These are phyloP conservation scores for Ciconia stormi DNA, from an alignment of 2,113 vertebrate species.

Conservation along the genomic window DNA sequence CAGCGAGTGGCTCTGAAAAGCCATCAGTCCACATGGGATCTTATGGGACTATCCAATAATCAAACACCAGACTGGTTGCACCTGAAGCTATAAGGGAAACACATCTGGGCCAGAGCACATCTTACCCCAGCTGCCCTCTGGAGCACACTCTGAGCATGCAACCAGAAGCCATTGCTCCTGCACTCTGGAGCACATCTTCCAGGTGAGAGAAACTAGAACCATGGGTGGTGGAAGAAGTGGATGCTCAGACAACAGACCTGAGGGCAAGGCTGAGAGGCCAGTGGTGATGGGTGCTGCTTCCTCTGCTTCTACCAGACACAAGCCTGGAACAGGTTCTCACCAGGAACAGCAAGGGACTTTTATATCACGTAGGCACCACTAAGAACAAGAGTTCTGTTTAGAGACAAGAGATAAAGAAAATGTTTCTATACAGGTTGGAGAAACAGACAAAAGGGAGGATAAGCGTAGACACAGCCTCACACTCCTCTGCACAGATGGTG, in stretches of 20 bases:
- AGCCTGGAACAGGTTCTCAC: not conserved
- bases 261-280: not conserved
- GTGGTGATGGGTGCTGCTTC: not conserved
- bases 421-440: not conserved
- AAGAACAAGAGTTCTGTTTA: not conserved
- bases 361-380: not conserved
- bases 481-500: not conserved
- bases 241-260: not conserved
- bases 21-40: not conserved
- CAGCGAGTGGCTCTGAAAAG: not conserved
- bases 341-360: not conserved
- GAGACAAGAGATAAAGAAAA: not conserved
- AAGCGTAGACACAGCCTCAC: not conserved
- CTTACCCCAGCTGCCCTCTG: not conserved
- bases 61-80: not conserved
- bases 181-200: not conserved
- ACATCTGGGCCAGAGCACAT: not conserved
- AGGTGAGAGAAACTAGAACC: not conserved
- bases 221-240: not conserved
- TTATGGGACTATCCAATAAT: not conserved
- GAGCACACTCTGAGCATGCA: not conserved
- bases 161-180: not conserved
- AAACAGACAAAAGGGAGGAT: not conserved
- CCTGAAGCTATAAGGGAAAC: not conserved
- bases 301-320: not conserved